These are phyloP conservation scores for Opisthocomus hoazin DNA, from an alignment of 2,113 vertebrate species.

Conservation along the genomic window DNA sequence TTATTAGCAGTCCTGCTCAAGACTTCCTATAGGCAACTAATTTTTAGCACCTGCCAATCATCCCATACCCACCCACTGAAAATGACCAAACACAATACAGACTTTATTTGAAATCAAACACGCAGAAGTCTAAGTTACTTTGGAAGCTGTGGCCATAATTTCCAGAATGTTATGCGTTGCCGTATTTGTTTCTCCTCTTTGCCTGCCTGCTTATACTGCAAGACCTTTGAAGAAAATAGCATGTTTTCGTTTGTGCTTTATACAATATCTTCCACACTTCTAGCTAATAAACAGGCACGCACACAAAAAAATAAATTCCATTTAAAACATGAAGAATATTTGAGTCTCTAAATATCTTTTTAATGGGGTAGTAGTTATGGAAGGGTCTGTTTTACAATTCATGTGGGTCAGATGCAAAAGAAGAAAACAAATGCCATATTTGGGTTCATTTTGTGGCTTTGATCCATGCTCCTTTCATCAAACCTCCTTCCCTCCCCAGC, in stretches of 20 bases:
- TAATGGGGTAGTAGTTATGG: not conserved
- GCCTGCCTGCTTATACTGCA: not conserved
- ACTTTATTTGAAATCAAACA: not conserved
- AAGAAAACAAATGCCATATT: not conserved
- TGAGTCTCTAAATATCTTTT: not conserved
- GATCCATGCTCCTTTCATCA: not conserved
- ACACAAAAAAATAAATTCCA: not conserved
- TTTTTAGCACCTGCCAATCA: not conserved
- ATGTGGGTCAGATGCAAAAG: not conserved
- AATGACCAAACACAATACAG: not conserved
- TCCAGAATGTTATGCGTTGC: not conserved
- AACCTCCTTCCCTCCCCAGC: not conserved
- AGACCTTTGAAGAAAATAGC: not conserved
- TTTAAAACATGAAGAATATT: not conserved
- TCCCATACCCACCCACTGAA: not conserved
- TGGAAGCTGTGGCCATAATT: not conserved
- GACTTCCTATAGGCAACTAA: not conserved
- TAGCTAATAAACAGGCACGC: not conserved
- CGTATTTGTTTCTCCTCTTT: not conserved
- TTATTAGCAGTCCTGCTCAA: not conserved
- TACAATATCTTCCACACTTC: not conserved
- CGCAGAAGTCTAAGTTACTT: not conserved
- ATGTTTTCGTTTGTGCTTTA: not conserved
- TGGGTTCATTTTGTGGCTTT: not conserved
- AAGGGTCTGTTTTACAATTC: not conserved